These are phyloP conservation scores for Pterocles gutturalis DNA, from an alignment of 2,113 vertebrate species.

Conservation along the genomic window DNA sequence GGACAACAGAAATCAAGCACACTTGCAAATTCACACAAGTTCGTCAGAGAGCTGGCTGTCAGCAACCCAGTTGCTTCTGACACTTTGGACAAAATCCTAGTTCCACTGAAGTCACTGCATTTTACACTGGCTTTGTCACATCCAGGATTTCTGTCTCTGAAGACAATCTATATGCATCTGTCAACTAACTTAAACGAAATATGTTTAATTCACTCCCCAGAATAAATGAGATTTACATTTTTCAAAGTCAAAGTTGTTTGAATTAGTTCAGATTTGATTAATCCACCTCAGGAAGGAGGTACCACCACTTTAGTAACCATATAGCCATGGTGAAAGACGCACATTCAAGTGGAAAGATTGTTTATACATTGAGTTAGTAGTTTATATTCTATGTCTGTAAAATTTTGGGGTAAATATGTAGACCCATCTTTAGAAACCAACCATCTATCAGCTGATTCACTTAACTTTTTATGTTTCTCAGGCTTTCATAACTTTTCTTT, in stretches of 20 bases:
- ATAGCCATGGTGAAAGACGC: neutral
- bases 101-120: neutral
- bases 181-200: neutral
- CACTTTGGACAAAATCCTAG: neutral
- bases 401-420: neutral
- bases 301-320: neutral
- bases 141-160: neutral
- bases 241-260: conserved; percentile 18
- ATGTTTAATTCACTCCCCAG: neutral
- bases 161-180: neutral
- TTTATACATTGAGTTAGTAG: neutral
- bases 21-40: neutral
- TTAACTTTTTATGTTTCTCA: neutral
- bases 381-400: neutral
- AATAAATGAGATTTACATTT: neutral
- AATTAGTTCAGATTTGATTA: neutral
- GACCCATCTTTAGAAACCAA: neutral
- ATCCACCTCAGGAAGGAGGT: neutral
- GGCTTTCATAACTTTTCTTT: neutral
- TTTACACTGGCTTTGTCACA: neutral
- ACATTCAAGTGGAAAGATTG: neutral
- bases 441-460: neutral
- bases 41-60: neutral
- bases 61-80: neutral
- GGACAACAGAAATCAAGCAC: neutral